phyloP scores from a whole-genome alignment of 2,113 vertebrate species.

The Orthonyx spaldingii region DNA sequence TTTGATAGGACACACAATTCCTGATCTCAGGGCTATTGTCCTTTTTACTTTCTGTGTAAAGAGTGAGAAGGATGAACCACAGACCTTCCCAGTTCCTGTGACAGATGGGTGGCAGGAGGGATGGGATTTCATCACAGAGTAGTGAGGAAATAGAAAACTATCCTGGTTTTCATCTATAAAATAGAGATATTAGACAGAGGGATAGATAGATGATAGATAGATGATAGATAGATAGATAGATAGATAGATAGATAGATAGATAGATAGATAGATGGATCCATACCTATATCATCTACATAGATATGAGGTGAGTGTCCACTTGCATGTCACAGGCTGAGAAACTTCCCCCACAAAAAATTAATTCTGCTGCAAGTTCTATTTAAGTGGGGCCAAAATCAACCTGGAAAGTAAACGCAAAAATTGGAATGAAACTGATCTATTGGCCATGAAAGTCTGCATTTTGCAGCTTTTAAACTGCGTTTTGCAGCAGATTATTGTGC shows the following conservation, averaged over 20 bases:
- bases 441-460: background rate
- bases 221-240: background rate
- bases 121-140: background rate
- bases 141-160: background rate
- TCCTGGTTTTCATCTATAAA: background rate
- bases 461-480: background rate
- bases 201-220: background rate
- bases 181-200: background rate
- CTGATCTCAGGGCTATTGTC: fast-evolving
- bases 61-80: background rate
- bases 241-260: background rate
- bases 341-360: too few relatives aligned
- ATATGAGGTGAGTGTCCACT: fast-evolving
- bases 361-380: background rate
- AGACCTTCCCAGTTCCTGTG: background rate
- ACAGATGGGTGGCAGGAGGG: too few relatives aligned
- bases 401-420: background rate
- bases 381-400: background rate
- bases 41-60: background rate
- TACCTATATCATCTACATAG: background rate
- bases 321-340: background rate
- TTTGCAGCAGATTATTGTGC: background rate
- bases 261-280: background rate
- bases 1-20: background rate
- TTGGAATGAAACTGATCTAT: background rate